A percentile compares a stretch with the other conserved stretches of the same genome.
phyloP scores from a whole-genome alignment of 2,888 invertebrate genomes.

The Drosophila mettleri region DNA sequence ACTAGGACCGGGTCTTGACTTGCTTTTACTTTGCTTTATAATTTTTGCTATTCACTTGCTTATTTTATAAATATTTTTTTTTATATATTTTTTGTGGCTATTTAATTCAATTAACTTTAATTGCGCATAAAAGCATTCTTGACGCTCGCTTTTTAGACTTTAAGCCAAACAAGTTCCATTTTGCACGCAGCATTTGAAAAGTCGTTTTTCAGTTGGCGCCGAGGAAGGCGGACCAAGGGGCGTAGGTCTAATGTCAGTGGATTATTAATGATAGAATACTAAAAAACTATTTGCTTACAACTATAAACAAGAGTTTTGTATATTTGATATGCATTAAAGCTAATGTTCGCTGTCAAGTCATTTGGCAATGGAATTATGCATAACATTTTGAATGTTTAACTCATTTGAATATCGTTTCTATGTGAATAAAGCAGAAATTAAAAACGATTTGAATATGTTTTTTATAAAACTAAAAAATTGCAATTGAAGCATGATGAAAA shows the following conservation, averaged over 20 bases:
- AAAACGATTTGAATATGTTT: too few relatives aligned
- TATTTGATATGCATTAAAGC: constrained; percentile 1
- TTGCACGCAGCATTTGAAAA: constrained; percentile 45
- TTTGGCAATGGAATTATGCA: constrained; percentile 14
- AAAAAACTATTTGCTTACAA: constrained; percentile 11
- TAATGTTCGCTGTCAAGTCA: constrained; percentile 9
- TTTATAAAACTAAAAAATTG: too few relatives aligned
- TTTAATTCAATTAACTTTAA: constrained; percentile 78
- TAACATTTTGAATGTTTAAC: constrained; percentile 4
- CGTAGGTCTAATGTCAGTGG: neutral
- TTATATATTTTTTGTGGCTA: constrained; percentile 32
- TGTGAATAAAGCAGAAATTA: neutral
- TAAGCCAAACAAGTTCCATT: constrained; percentile 78
- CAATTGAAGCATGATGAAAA: too few relatives aligned
- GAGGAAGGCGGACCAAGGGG: accelerated
- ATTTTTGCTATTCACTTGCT: constrained; percentile 9
- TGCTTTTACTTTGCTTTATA: constrained; percentile 9
- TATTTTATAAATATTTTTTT: neutral
- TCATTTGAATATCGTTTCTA: neutral
- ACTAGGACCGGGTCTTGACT: constrained; percentile 51
- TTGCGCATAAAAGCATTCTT: constrained; percentile 67
- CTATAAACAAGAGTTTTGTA: neutral
- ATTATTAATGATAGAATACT: constrained; percentile 11
- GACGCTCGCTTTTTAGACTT: constrained; percentile 32
- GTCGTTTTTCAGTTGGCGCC: constrained; percentile 26